phyloP scores from a whole-genome alignment of 2,797 vertebrate species.

The Darevskia nairensis region DNA sequence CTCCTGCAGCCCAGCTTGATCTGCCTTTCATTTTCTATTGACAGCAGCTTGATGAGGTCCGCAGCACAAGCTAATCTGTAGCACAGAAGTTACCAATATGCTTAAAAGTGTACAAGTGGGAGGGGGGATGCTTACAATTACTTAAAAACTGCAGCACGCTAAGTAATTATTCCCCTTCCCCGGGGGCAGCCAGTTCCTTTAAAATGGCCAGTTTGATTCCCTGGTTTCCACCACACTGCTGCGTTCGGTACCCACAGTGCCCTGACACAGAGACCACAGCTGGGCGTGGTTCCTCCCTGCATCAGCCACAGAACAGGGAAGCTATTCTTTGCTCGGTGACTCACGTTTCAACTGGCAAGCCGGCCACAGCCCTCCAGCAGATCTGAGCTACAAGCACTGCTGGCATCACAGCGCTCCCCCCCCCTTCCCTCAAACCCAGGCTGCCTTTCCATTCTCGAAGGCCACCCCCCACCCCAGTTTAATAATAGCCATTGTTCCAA shows the following conservation, averaged over 20 bases:
- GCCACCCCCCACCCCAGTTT: constrained; percentile 64
- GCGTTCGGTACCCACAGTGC: constrained; percentile 81
- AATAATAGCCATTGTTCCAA: constrained; percentile 85
- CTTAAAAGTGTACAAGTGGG: background rate
- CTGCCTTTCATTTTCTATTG: constrained; percentile 60
- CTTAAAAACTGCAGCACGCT: constrained; percentile 79
- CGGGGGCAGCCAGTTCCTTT: constrained; percentile 77
- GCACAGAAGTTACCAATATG: constrained; percentile 26
- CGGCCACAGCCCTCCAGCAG: constrained; percentile 84
- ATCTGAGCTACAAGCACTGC: constrained; percentile 81
- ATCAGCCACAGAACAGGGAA: constrained; percentile 88
- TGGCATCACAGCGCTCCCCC: constrained; percentile 82
- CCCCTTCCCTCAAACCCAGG: constrained; percentile 59
- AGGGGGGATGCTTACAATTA: constrained; percentile 71
- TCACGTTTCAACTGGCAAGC: constrained; percentile 98
- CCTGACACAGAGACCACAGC: constrained; percentile 87
- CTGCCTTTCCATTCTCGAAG: constrained; percentile 74
- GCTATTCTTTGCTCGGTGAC: constrained; percentile 94
- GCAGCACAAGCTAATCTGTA: constrained; percentile 59
- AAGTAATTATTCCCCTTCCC: constrained; percentile 84
- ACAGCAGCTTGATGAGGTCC: constrained; percentile 48
- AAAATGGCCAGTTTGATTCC: constrained; percentile 82
- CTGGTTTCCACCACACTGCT: constrained; percentile 76
- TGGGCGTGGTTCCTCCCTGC: constrained; percentile 91
- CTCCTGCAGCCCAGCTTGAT: background rate